Base-by-base conservation (phyloP, 2,797 vertebrate genomes). In the Hafferia zeledoni region DNA sequence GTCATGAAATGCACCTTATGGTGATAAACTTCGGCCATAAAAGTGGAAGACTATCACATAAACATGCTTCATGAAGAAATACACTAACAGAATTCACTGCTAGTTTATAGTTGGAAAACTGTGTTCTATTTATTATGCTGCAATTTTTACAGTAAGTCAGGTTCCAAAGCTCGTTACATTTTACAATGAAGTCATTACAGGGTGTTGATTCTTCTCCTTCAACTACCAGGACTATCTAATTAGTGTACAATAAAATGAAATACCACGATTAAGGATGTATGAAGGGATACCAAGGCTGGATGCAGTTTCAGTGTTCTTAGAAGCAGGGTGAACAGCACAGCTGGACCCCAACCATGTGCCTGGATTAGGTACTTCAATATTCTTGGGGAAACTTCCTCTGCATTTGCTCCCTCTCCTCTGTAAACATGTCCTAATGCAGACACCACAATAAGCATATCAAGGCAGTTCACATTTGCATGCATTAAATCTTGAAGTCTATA, bases 31-130 rank as follows among this genome's bases (percentile, higher is more conserved):
- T 96, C 97, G 72, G 77, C 97, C 97, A 98, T 98, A 98, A 98
- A 98, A 98, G 98, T 97, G 98, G 98, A 98, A 98, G 97, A 98
- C 98, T 98, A 98, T 98, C 98, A 98, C 98, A 98, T 98, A 98
- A 98, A 98, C 98, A 98, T 98, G 98, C 97, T 98, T 98, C 98
- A 98, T 87, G 92, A 98, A 98, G 98, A 98, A 98, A 98, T 98
- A 98, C 98, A 97, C 98, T 97, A 97, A 97, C 97, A 97, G 97
- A 98, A 98, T 98, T 98, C 98, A 96, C 97, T 98, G 98, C 97
- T 71, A 95, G 97, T 97, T 98, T 98, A 98, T 98, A 97, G 98
- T 97, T 96, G 95, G 97, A 96, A 98, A 98, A 97, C 97, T 81
- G 89, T 37, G 25, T 96, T 97, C 96, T 97, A 98, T 98, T 98